A percentile compares a stretch with the other conserved stretches of the same genome.
Evolutionary conservation across 1,140 invertebrate species (phyloP).

Genomic region (Drosophila sturtevanti): DNA sequence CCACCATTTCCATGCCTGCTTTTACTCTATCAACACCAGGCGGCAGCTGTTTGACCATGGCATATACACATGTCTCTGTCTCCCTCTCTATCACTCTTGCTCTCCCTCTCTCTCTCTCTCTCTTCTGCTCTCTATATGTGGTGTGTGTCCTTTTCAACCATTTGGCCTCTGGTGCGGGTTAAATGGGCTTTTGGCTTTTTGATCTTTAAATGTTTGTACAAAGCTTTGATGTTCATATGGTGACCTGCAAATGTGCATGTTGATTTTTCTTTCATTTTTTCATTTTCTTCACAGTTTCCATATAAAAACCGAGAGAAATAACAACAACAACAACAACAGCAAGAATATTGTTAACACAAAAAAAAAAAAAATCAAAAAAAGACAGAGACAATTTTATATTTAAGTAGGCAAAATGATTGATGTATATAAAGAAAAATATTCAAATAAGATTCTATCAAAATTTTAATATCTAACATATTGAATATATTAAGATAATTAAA

Average conservation of each 20-base stretch:
- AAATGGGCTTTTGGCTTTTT: constrained; percentile 73
- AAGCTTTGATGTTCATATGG: constrained; percentile 66
- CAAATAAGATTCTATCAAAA: too few relatives aligned
- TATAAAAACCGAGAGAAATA: background rate
- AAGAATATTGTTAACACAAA: too few relatives aligned
- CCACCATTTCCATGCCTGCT: constrained; percentile 8
- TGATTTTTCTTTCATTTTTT: constrained; percentile 15
- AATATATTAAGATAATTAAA: too few relatives aligned
- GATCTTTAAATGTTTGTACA: constrained; percentile 78
- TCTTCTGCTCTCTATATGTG: too few relatives aligned
- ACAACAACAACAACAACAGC: background rate
- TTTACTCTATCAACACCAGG: constrained; percentile 35
- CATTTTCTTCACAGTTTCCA: constrained; percentile 26
- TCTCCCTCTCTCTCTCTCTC: too few relatives aligned
- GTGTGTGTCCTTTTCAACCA: constrained; percentile 33
- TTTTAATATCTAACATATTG: too few relatives aligned
- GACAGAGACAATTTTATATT: too few relatives aligned
- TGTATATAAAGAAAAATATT: too few relatives aligned
- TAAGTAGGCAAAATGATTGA: too few relatives aligned
- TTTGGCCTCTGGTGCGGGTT: constrained; percentile 53
- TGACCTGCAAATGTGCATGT: constrained; percentile 46
- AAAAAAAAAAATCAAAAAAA: too few relatives aligned
- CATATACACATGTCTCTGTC: constrained; percentile 29
- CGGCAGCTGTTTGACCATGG: constrained; percentile 29
- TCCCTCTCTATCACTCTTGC: background rate